Conservation (phyloP, 2,113 vertebrate genomes). For the Sapajus apella region DNA sequence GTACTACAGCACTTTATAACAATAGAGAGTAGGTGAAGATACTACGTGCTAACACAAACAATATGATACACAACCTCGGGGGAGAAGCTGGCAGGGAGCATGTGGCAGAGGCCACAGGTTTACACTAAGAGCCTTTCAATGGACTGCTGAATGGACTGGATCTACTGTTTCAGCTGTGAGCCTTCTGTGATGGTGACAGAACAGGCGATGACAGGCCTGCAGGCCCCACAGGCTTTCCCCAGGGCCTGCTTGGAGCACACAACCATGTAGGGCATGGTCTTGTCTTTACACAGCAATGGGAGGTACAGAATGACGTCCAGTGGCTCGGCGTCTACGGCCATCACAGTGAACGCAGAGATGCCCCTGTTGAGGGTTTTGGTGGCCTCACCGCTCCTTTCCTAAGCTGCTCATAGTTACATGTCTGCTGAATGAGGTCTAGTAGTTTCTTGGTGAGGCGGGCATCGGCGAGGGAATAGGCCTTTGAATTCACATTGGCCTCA, state of each 20-base stretch:
- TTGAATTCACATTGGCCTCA: conserved; percentile 96
- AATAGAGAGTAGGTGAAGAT: conserved; percentile 39
- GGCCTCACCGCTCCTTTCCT: conserved; percentile 93
- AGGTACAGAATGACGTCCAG: conserved; percentile 98
- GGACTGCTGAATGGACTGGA: conserved; percentile 96
- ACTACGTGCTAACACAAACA: conserved; percentile 6
- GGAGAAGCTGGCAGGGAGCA: neutral
- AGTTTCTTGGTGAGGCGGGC: conserved; percentile 97
- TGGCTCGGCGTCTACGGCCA: conserved; percentile 97
- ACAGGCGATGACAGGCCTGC: conserved; percentile 95
- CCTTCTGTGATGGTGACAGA: conserved; percentile 98
- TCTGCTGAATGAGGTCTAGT: conserved; percentile 96
- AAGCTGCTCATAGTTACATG: conserved; percentile 96
- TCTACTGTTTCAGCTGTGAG: conserved; percentile 97
- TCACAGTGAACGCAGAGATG: conserved; percentile 97
- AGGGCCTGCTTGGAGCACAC: conserved; percentile 98
- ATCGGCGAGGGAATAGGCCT: conserved; percentile 97
- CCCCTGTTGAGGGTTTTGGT: conserved; percentile 98
- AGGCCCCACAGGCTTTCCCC: conserved; percentile 95
- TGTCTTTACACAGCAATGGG: conserved; percentile 96
- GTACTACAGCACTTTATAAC: conserved; percentile 55
- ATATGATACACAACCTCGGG: neutral
- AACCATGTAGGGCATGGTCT: conserved; percentile 97
- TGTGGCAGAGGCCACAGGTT: conserved; percentile 14
- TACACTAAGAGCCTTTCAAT: conserved; percentile 97